Base-by-base conservation (phyloP, 2,888 invertebrate genomes). In the Calliopum simillimum region DNA sequence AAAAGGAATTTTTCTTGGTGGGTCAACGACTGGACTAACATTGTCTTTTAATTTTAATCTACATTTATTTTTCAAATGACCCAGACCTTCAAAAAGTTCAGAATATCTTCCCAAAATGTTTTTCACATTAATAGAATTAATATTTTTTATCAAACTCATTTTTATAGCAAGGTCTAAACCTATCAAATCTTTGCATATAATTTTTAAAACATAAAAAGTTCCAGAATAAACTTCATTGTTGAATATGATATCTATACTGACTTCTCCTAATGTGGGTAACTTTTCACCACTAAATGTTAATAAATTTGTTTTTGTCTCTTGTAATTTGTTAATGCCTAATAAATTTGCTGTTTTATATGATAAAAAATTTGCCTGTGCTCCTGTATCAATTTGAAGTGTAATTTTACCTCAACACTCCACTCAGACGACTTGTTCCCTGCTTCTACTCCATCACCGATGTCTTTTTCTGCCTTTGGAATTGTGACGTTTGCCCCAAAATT, bases 281-380 rank as follows among this genome's bases (percentile, higher is more conserved):
- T 53, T 65, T 43, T 71, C 61, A 13, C 71, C 68, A 46, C 71
- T 69, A 53, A 71, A 71, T 55, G 61, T 68, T 16, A 68, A 58
- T 43, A 71, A 64, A 14, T 25, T 53, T 49, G 56, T 55, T 44
- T 69, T 69, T 62, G 43, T 55, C 5, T 61, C 44, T 8, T 49
- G 4, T 6, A 33, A 33, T 6, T 4, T 33, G 5, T 33, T 4
- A 33, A 33, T 1, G 5, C 6, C 5, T 33, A 33, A 3, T 6
- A 33, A 33, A 33, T 3, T 1, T 6, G 33, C 2, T 33, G 33
- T 33, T 33, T 33, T 6, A 33, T 33, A 33, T 33, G 33, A 33
- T 6, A 33, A 33, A 33, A 33, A 6, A 6, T 33, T 33, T 33
- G 33, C 33, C 33, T 33, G 33, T 33, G 33, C 33, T 33, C 33